These are phyloP conservation scores for Cinara cedri DNA, from an alignment of 2,888 invertebrate genomes.

Conservation along the genomic window DNA sequence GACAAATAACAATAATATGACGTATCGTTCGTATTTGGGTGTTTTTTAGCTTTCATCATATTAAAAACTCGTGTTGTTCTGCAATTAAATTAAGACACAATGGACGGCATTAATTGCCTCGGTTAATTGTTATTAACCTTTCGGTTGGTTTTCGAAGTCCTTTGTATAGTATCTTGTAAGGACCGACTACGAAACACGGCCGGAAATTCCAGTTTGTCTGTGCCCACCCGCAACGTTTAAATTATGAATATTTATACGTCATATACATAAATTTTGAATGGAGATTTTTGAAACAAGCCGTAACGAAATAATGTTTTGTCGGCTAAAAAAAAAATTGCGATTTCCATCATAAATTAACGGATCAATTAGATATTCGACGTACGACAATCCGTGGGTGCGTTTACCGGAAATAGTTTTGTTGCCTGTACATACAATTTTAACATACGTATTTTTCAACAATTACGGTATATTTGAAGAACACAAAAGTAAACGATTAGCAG, in stretches of 20 bases:
- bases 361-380: no score
- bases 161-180: not conserved
- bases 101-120: slow-evolving; percentile 36
- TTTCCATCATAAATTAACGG: no score
- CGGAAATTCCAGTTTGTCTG: slow-evolving; percentile 49
- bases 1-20: not conserved
- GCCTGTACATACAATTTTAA: not conserved
- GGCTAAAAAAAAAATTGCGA: no score
- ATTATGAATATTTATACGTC: slow-evolving; percentile 36
- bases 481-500: not conserved
- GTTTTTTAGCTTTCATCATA: slow-evolving; percentile 37
- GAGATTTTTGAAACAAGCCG: no score
- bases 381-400: not conserved
- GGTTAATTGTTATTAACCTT: slow-evolving; percentile 54
- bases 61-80: not conserved
- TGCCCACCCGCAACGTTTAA: slow-evolving; percentile 38
- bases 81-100: slow-evolving; percentile 49
- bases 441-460: not conserved
- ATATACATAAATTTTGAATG: no score
- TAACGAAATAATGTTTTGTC: no score
- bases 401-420: slow-evolving; percentile 33
- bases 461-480: not conserved
- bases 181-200: slow-evolving; percentile 15
- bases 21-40: not conserved
- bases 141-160: slow-evolving; percentile 18